Conservation (phyloP, 2,888 invertebrate species). For the Lordiphosa andalusiaca region DNA sequence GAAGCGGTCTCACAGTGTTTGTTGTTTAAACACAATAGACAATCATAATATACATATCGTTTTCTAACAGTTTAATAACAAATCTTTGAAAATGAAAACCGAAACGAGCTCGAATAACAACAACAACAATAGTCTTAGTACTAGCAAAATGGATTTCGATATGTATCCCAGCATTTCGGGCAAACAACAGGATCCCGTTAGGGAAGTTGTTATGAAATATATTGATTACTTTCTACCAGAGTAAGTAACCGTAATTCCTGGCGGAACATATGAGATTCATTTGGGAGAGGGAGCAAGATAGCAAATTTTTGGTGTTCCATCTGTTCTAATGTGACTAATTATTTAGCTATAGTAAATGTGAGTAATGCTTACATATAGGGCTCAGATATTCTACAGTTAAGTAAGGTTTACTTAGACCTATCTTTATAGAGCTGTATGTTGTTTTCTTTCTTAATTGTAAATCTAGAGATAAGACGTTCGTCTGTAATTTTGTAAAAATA, state of each 20-base stretch:
- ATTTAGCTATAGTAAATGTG: no score
- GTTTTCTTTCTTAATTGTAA: no score
- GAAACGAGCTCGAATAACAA: conserved; percentile 62
- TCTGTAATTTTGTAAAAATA: no score
- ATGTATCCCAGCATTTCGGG: conserved; percentile 83
- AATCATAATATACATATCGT: conserved; percentile 12
- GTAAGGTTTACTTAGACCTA: no score
- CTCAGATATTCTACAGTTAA: no score
- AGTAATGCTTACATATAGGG: no score
- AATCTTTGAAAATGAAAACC: conserved; percentile 72
- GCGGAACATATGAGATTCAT: conserved; percentile 1
- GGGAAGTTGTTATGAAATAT: conserved; percentile 87
- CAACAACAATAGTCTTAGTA: conserved; percentile 82
- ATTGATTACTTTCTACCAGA: conserved; percentile 87
- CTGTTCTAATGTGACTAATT: no score
- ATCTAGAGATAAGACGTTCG: no score
- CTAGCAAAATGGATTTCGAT: conserved; percentile 81
- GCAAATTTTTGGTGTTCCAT: background rate
- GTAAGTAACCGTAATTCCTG: conserved; percentile 81
- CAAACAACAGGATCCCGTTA: conserved; percentile 84
- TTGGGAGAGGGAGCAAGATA: background rate
- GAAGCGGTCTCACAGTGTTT: background rate
- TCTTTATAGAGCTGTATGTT: no score
- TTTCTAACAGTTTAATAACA: no score
- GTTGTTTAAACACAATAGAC: conserved; percentile 3